Conservation (phyloP, 2,888 invertebrate species). For the Dynastes hyllus region DNA sequence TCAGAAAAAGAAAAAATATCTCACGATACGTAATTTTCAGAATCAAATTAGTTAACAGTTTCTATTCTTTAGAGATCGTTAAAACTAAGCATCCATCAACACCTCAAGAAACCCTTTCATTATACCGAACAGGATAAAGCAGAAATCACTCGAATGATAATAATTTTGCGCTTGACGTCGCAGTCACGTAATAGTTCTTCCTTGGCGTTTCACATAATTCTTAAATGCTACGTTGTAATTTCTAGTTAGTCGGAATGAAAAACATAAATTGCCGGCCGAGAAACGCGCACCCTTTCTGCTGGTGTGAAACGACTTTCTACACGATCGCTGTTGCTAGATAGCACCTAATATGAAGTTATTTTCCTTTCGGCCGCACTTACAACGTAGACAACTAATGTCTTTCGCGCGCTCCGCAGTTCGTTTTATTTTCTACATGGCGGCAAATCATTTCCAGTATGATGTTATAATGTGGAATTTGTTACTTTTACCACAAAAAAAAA, state of each 20-base stretch:
- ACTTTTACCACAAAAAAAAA: no score
- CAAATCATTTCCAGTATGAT: not conserved
- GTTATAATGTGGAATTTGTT: not conserved
- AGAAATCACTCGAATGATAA: not conserved
- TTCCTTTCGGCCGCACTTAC: constrained; percentile 14
- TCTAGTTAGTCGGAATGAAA: constrained; percentile 31
- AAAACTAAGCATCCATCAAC: no score
- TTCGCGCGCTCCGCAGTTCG: not conserved
- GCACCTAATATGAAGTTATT: constrained; percentile 19
- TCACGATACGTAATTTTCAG: no score
- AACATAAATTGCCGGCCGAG: constrained; percentile 33
- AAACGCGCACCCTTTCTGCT: constrained; percentile 19
- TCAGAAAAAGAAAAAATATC: no score
- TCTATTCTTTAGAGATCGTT: no score
- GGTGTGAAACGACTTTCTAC: not conserved
- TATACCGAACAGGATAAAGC: no score
- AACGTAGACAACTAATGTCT: constrained; percentile 10
- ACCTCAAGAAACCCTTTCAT: no score
- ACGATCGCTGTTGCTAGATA: constrained; percentile 4
- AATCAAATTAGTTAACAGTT: no score
- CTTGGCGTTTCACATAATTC: not conserved
- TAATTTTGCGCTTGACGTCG: not conserved
- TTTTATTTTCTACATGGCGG: constrained; percentile 14
- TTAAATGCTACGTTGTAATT: constrained; percentile 34
- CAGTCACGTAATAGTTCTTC: not conserved